A percentile compares a stretch with the other conserved stretches of the same genome.
Conservation (phyloP, 2,888 invertebrate species). For the Eumacrocentrus americanus region DNA sequence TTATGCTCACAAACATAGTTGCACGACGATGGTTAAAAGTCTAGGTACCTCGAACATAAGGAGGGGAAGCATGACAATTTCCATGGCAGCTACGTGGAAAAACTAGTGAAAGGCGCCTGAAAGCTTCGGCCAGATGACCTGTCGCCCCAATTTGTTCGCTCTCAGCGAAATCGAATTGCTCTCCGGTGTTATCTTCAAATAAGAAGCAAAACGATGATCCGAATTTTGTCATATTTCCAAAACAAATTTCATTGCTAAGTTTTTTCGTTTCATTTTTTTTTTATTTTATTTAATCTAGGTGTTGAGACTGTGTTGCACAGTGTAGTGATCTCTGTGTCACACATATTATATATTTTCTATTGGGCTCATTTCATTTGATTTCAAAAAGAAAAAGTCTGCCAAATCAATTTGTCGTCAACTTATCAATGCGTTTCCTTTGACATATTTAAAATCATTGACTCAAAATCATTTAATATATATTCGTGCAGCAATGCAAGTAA, state of each 20-base stretch:
- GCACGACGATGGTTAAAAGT: conserved; percentile 58
- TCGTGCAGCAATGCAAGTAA: conserved; percentile 9
- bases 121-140: conserved; percentile 61
- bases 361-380: background rate
- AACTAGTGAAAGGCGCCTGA: conserved; percentile 67
- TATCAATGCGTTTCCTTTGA: background rate
- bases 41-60: conserved; percentile 73
- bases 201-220: conserved; percentile 55
- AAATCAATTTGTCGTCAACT: background rate
- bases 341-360: background rate
- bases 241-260: background rate
- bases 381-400: background rate
- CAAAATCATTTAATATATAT: background rate
- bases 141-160: conserved; percentile 59
- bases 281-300: conserved; percentile 1
- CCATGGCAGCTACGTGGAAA: conserved; percentile 76
- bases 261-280: conserved; percentile 13
- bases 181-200: conserved; percentile 61
- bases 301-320: conserved; percentile 1
- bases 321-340: conserved; percentile 10
- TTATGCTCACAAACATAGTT: conserved; percentile 57
- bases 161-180: conserved; percentile 61
- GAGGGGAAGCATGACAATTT: conserved; percentile 73
- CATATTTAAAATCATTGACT: no score
- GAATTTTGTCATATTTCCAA: conserved; percentile 34